Base-by-base conservation (phyloP, 2,888 invertebrate genomes). In the Microdon myrmicae region DNA sequence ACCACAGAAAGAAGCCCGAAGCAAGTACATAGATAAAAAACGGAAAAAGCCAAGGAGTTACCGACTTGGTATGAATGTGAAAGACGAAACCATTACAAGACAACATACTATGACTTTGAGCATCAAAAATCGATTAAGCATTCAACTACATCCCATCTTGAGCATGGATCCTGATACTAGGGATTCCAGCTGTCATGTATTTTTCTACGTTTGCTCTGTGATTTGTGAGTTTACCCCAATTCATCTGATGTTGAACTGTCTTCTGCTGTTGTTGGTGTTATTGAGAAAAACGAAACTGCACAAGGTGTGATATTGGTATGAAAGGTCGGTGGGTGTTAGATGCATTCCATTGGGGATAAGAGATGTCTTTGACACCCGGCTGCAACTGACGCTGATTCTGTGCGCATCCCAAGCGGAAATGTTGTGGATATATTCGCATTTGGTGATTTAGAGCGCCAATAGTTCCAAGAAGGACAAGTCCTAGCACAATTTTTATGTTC, bases 51-150 rank as follows among this genome's bases (percentile, higher is more conserved):
- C 20, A 14, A 20, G 37, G 38, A 43, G n/a, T n/a, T n/a, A n/a
- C n/a, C n/a, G n/a, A n/a, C n/a, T n/a, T n/a, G n/a, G n/a, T n/a
- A n/a, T n/a, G n/a, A n/a, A n/a, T n/a, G n/a, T n/a, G n/a, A n/a
- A n/a, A n/a, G n/a, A n/a, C n/a, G n/a, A n/a, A n/a, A n/a, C 47
- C 53, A 64, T 58, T 51, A 38, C 41, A 20, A 5, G 23, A 14
- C 26, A 28, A 58, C 43, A 53, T 64, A 51, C 64, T 38, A 37
- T 58, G 58, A 64, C 51, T 58, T 64, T 58, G 51, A 35, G 23
- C 64, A 64, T 64, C 58, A 64, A 58, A 53, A 64, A 64, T 64
- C 64, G 58, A 64, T 64, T 64, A 64, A 64, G 58, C 44, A 43
- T 45, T 53, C 47, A 47, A 47, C 53, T 31, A 38, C 37, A 38